Evolutionary conservation across 2,797 vertebrate genomes (phyloP).

Genomic region (Mormyrops boulengeri): DNA sequence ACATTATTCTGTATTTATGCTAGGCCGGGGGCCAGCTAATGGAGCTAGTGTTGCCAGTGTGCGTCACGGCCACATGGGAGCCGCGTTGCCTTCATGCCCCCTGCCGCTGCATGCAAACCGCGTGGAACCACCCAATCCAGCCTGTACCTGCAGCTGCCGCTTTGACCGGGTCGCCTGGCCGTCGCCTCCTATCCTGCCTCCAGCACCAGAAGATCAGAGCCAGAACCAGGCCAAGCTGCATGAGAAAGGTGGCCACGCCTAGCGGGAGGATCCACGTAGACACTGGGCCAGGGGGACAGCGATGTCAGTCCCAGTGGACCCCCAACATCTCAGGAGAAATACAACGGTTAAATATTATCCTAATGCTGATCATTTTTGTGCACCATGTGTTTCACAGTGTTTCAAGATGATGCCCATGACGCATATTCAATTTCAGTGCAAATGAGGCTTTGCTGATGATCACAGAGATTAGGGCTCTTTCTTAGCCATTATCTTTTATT

Average conservation of each 20-base stretch:
- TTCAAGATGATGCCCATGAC: neutral
- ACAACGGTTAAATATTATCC: neutral
- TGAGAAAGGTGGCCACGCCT: neutral
- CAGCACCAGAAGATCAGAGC: neutral
- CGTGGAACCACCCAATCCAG: neutral
- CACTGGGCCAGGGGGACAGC: neutral
- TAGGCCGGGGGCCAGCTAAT: neutral
- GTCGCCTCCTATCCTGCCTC: neutral
- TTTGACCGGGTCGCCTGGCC: neutral
- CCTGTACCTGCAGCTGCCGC: neutral
- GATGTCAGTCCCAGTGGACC: neutral
- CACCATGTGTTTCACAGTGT: neutral
- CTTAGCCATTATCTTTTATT: neutral
- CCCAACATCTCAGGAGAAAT: neutral
- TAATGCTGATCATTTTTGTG: neutral
- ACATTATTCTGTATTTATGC: neutral
- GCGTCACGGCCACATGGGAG: neutral
- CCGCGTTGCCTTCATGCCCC: neutral
- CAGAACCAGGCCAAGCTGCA: conserved; percentile 6
- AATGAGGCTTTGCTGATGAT: neutral
- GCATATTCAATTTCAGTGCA: neutral
- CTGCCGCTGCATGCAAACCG: neutral
- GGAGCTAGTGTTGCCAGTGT: neutral
- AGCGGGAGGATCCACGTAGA: neutral
- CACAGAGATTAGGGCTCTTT: neutral